These are phyloP conservation scores for Notolabrus celidotus DNA, from an alignment of 2,797 vertebrate genomes.

Conservation along the genomic window DNA sequence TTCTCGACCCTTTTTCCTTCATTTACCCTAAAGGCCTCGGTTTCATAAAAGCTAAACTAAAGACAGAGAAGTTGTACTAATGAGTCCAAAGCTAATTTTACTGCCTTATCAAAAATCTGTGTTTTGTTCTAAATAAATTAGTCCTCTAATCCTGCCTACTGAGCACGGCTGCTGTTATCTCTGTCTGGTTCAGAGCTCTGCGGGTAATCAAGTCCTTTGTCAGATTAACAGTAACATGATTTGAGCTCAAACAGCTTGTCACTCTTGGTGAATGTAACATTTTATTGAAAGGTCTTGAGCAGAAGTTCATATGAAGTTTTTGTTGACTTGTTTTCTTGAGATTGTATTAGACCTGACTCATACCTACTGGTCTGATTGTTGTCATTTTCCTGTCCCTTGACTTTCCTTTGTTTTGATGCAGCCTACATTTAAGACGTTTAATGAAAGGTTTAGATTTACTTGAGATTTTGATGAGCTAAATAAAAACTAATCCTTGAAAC, in stretches of 20 bases:
- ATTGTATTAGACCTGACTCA: conserved; percentile 2
- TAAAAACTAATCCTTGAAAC: too few species aligned
- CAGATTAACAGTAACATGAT: conserved; percentile 30
- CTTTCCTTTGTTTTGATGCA: too few species aligned
- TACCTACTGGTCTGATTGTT: neutral
- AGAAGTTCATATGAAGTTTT: conserved; percentile 16
- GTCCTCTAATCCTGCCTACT: conserved; percentile 32
- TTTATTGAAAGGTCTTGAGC: conserved; percentile 4
- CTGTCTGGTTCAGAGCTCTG: conserved; percentile 30
- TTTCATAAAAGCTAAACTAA: conserved; percentile 36
- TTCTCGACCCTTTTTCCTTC: conserved; percentile 19
- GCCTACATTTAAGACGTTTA: too few species aligned
- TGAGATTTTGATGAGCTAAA: too few species aligned
- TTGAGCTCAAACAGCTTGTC: conserved; percentile 24
- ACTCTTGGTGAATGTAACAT: conserved; percentile 10
- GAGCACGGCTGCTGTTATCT: conserved; percentile 40
- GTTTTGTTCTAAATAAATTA: conserved; percentile 38
- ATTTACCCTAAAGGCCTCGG: conserved; percentile 18
- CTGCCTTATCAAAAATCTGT: conserved; percentile 32
- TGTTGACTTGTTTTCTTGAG: conserved; percentile 4
- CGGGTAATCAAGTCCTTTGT: conserved; percentile 29
- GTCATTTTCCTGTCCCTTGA: too few species aligned
- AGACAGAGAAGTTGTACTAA: neutral
- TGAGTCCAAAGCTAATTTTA: conserved; percentile 31
- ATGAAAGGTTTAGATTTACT: too few species aligned